Evolutionary conservation across 1,140 invertebrate species (phyloP).

Genomic region (Hydropsyche tenuis): DNA sequence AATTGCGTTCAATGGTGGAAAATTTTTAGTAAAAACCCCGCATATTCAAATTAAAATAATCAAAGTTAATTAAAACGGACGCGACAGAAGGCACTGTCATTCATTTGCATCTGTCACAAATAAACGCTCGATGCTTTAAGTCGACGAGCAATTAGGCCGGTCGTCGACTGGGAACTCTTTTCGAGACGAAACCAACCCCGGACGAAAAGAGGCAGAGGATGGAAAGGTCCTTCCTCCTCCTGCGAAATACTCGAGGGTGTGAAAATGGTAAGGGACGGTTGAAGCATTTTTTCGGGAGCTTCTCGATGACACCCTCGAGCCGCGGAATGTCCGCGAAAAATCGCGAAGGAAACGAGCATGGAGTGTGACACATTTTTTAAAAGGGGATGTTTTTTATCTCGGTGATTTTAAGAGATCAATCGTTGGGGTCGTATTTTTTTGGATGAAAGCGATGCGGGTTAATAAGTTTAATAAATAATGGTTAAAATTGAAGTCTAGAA

Average conservation of each 20-base stretch:
- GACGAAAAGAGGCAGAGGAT: too few species aligned
- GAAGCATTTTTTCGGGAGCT: neutral
- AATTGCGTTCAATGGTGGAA: too few species aligned
- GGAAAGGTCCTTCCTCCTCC: too few species aligned
- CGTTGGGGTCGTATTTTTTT: too few species aligned
- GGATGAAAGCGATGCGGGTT: too few species aligned
- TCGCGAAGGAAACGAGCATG: neutral
- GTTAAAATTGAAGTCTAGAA: too few species aligned
- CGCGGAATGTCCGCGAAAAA: slow-evolving; percentile 3
- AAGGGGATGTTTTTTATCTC: neutral
- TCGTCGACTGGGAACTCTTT: neutral
- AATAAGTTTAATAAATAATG: neutral
- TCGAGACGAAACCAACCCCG: neutral
- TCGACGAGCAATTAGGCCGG: slow-evolving; percentile 18
- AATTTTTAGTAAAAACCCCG: too few species aligned
- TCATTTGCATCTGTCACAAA: slow-evolving; percentile 41
- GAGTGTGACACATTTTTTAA: slow-evolving; percentile 13
- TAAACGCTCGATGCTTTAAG: slow-evolving; percentile 15
- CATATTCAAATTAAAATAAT: slow-evolving; percentile 5
- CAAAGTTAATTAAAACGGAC: slow-evolving; percentile 26
- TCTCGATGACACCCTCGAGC: slow-evolving; percentile 43
- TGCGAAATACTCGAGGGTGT: neutral
- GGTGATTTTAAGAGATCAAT: too few species aligned
- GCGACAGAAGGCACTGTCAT: slow-evolving; percentile 14
- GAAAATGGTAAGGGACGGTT: neutral